Base-by-base conservation (phyloP, 1,140 invertebrate genomes). In the Wasmannia auropunctata region DNA sequence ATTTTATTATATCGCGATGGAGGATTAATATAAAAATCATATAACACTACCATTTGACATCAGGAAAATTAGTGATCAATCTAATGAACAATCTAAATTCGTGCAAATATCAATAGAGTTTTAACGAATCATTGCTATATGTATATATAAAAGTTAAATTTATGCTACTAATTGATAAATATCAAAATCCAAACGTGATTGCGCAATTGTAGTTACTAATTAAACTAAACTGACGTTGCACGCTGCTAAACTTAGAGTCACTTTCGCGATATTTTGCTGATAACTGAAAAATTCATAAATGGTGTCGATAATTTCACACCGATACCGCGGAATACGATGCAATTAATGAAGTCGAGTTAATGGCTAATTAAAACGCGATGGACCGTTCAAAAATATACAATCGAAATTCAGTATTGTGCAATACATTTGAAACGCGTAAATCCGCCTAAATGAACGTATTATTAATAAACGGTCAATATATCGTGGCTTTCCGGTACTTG, bases 381-480 rank as follows among this genome's bases (percentile, higher is more conserved):
- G 11, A 67, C 22, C 22, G 37, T 25, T 5, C 63, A 46, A 67
- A 67, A 67, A 67, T 46, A 43, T 43, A 67, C 22, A 46, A 67
- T 67, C 22, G 40, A 43, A 67, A 67, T 67, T 67, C 37, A 28
- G 63, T 67, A 67, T 67, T 7, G 11, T 4, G 37, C 22, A 65
- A 65, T 37, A 65, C 34, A 28, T 67, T 67, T 43, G 11, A 19
- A 46, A 67, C 37, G 14, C 63, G 6, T 28, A 4, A 67, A 46
- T 67, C 63, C 22, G 37, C 5, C 37, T 43, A 67, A 67, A 67
- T 67, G 46, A 67, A 67, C 14, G 63, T 43, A 67, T 67, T 67
- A 43, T 28, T 67, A 67, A 67, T 40, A 67, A 67, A 67, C 14
- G 63, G n/a, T 67, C 63, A 67, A 67, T 67, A 16, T 67, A 67